Base-by-base conservation (phyloP, 30 jellyfish, hydroid and myxozoan genomes). In the Turritopsis rubra region DNA sequence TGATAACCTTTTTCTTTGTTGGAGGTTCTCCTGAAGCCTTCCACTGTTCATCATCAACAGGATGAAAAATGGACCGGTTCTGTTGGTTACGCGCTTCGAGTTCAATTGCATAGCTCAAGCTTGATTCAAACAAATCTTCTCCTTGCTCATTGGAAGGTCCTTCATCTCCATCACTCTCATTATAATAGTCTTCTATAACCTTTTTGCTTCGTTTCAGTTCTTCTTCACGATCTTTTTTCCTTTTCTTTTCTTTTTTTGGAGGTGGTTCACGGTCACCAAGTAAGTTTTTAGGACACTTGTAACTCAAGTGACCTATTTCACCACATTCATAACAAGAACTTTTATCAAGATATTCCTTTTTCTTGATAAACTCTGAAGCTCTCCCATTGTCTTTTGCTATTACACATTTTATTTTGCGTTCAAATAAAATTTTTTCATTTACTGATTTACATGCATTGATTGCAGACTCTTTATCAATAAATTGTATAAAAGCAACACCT, bases 241-340 rank as follows among this genome's bases (percentile, higher is more conserved):
- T 86, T 60, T 89, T 93, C 72, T 85, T 93, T 52, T 85, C 88
- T 60, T 93, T 93, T 85, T 93, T 93, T 23, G 96, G 96, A 0
- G 99, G 99, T 21, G 99, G 96, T 52, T 93, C 99, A 53, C 99
- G 72, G 29, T 89, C 96, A 24, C 99, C 99, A 23, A 93, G 89
- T 91, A 93, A 75, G 71, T 89, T 93, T 70, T 89, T 93, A 17
- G 99, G 96, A 85, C 99, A 93, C 21, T 78, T 41, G 72, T 93
- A 93, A 84, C 99, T 93, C 25, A 93, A 29, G 73, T 93, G 99
- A 13, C 99, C 99, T 30, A 13, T 53, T 21, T 92, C 98, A 83
- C 98, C 98, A 85, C 98, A 92, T 74, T 92, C 98, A 83, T 84
- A 92, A 79, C 98, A 92, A 75, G 88, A 52, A 21, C 95, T 28